Conservation (phyloP, 2,888 invertebrate species). For the Aphidius colemani region DNA sequence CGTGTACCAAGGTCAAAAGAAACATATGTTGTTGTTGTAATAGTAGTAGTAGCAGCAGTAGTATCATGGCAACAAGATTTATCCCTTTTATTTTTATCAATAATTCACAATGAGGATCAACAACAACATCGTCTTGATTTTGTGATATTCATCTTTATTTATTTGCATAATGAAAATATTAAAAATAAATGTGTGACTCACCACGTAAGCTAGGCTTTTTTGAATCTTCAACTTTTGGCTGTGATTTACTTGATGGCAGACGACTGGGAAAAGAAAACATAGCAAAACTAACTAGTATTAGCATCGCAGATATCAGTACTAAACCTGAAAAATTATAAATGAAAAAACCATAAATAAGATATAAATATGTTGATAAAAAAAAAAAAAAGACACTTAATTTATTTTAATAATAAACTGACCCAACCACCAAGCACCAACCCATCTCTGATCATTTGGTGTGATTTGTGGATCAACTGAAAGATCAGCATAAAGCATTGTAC, state of each 20-base stretch:
- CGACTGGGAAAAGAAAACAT: constrained; percentile 92
- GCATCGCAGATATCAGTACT: constrained; percentile 81
- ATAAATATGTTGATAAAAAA: not conserved
- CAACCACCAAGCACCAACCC: constrained; percentile 98
- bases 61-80: constrained; percentile 17
- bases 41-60: too few species aligned
- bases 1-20: constrained; percentile 16
- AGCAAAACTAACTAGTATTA: constrained; percentile 80
- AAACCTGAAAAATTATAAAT: constrained; percentile 65
- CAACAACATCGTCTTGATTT: not conserved
- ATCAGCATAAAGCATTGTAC: constrained; percentile 86
- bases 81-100: constrained; percentile 5
- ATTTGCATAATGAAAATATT: not conserved
- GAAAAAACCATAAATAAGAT: not conserved
- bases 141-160: not conserved
- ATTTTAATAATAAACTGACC: constrained; percentile 64
- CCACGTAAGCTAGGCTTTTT: constrained; percentile 70
- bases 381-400: constrained; percentile 4
- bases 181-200: constrained; percentile 44
- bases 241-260: constrained; percentile 65
- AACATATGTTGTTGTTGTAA: not conserved
- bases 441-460: constrained; percentile 80
- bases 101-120: not conserved
- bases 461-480: constrained; percentile 75
- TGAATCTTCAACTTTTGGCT: constrained; percentile 54